phyloP scores from a whole-genome alignment of 2,113 vertebrate genomes.

The Cottus gobio region DNA sequence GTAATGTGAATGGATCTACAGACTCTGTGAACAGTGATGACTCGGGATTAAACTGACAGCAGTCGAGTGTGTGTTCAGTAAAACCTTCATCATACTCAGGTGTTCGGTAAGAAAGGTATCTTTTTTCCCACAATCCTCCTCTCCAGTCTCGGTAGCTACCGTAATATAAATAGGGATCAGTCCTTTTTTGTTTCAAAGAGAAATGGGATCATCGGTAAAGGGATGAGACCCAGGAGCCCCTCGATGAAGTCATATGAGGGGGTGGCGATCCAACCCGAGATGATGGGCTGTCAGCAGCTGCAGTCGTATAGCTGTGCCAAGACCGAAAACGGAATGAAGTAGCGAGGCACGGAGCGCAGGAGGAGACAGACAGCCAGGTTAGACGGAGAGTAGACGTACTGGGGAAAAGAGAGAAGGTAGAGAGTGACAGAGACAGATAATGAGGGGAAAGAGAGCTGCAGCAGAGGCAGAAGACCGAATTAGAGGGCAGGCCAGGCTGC shows the following conservation, averaged over 20 bases:
- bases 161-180: conserved; percentile 33
- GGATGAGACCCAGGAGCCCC: conserved; percentile 34
- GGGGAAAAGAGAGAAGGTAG: conserved; percentile 17
- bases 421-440: conserved; percentile 48
- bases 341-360: conserved; percentile 1
- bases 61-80: conserved; percentile 26
- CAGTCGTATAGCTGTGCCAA: conserved; percentile 21
- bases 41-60: conserved; percentile 25
- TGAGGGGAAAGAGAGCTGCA: conserved; percentile 16
- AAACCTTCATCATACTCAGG: conserved; percentile 18
- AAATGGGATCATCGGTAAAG: conserved; percentile 43
- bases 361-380: conserved; percentile 34
- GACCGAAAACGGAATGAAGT: conserved; percentile 54
- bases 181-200: conserved; percentile 37
- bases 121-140: neutral
- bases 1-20: neutral
- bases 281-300: conserved; percentile 69
- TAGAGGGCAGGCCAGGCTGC: conserved; percentile 19
- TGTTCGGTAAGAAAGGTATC: conserved; percentile 21
- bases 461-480: conserved; percentile 26
- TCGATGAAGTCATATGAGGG: conserved; percentile 60
- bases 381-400: conserved; percentile 10
- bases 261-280: conserved; percentile 59
- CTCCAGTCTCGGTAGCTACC: conserved; percentile 15
- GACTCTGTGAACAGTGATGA: conserved; percentile 15